phyloP scores from a whole-genome alignment of 2,888 invertebrate genomes.

The Drosophila demipolita region DNA sequence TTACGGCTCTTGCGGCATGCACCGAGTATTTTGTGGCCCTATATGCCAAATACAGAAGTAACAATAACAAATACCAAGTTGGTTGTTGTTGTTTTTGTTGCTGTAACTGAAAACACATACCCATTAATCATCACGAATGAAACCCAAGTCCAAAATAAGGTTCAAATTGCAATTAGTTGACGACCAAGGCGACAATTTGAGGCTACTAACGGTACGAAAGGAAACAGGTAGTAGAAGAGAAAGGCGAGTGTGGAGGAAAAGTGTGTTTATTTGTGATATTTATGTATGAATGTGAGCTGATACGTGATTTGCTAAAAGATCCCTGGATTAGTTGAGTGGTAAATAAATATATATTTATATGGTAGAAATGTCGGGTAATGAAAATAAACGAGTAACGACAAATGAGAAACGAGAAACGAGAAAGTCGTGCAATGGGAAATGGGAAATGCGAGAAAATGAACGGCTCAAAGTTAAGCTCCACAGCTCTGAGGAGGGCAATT shows the following conservation, averaged over 20 bases:
- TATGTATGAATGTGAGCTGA: conserved; percentile 7
- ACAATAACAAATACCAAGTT: conserved; percentile 12
- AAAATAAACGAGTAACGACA: conserved; percentile 53
- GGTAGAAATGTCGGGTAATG: conserved; percentile 43
- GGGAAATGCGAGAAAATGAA: conserved; percentile 3
- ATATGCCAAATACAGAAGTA: conserved; percentile 29
- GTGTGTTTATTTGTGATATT: conserved; percentile 13
- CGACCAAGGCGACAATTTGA: conserved; percentile 42
- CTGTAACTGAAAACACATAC: conserved; percentile 23
- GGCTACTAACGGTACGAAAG: conserved; percentile 11
- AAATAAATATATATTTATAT: conserved; percentile 4
- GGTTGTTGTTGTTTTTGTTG: conserved; percentile 14
- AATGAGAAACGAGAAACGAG: conserved; percentile 1
- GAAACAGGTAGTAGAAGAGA: neutral
- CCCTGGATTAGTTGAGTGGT: conserved; percentile 59
- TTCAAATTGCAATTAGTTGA: conserved; percentile 42
- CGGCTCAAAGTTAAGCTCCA: conserved; percentile 26
- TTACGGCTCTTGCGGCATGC: conserved; percentile 21
- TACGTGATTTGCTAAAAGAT: conserved; percentile 74
- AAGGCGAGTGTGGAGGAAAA: neutral
- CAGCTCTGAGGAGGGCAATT: conserved; percentile 27
- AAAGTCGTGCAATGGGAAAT: conserved; percentile 1
- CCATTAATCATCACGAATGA: conserved; percentile 67
- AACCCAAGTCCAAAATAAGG: conserved; percentile 11
- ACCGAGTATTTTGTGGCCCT: conserved; percentile 3